Percentiles rank a stretch among this genome's conserved stretches.
Evolutionary conservation across 2,797 vertebrate genomes (phyloP).

Genomic region (Arnoldichthys spilopterus): DNA sequence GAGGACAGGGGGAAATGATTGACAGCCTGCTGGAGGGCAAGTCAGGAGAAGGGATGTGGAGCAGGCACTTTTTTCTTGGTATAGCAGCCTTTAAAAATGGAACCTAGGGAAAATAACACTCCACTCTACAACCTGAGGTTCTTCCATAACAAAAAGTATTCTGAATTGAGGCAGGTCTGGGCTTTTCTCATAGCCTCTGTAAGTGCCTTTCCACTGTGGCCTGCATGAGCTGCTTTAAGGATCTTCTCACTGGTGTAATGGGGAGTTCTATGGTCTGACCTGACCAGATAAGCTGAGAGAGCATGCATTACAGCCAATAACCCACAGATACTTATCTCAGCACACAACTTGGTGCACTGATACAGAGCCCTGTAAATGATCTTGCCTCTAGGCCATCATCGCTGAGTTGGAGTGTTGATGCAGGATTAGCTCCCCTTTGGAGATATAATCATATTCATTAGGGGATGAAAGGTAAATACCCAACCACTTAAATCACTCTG

Average conservation of each 20-base stretch:
- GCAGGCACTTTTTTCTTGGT: constrained; percentile 44
- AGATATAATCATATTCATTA: background rate
- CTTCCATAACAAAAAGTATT: constrained; percentile 48
- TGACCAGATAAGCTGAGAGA: background rate
- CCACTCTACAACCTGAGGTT: constrained; percentile 47
- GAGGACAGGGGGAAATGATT: constrained; percentile 54
- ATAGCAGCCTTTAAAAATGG: constrained; percentile 41
- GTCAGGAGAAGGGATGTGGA: constrained; percentile 31
- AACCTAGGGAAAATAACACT: constrained; percentile 46
- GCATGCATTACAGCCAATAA: constrained; percentile 14
- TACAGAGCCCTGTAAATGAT: constrained; percentile 7
- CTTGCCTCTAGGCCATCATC: constrained; percentile 3
- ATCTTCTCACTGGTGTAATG: constrained; percentile 29
- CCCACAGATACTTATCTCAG: constrained; percentile 3
- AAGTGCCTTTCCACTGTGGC: constrained; percentile 31
- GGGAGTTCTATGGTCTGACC: constrained; percentile 7
- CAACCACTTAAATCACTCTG: background rate
- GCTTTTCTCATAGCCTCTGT: constrained; percentile 23
- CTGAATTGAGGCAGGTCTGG: constrained; percentile 29
- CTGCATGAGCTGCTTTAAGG: constrained; percentile 33
- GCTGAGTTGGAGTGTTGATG: background rate
- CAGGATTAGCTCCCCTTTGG: background rate
- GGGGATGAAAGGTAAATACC: background rate
- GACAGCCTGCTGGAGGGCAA: constrained; percentile 59
- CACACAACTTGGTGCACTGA: constrained; percentile 5